These are phyloP conservation scores for Lonchura striata DNA, from an alignment of 2,113 vertebrate species.

Conservation along the genomic window DNA sequence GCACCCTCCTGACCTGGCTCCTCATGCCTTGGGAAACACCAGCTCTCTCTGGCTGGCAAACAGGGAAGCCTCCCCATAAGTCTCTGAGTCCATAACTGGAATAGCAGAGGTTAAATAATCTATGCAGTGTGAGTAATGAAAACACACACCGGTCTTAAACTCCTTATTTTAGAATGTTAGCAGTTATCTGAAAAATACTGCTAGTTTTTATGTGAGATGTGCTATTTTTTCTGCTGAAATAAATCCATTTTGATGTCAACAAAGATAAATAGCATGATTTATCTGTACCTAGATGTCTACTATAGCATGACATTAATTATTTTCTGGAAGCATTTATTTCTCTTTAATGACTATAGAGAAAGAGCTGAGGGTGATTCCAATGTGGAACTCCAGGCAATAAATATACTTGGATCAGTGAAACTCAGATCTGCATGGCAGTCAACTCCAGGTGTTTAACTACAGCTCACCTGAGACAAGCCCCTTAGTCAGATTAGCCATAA, in stretches of 20 bases:
- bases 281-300: background rate
- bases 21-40: background rate
- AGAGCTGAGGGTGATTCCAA: background rate
- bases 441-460: background rate
- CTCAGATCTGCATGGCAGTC: background rate
- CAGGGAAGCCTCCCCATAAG: background rate
- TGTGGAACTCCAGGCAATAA: background rate
- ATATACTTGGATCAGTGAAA: background rate
- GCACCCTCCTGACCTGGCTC: background rate
- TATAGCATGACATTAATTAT: background rate
- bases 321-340: background rate
- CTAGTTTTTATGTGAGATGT: background rate
- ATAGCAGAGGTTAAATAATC: background rate
- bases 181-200: background rate
- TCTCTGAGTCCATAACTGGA: background rate
- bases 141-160: background rate
- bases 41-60: background rate
- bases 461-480: background rate
- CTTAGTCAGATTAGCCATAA: background rate
- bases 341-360: background rate
- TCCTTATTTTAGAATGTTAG: background rate
- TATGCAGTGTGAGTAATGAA: background rate
- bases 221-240: background rate
- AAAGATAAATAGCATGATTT: background rate
- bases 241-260: background rate